Evolutionary conservation across 2,113 vertebrate genomes (phyloP), one percentile per base, ranked within the genome.

Genomic region (Rissa tridactyla): DNA sequence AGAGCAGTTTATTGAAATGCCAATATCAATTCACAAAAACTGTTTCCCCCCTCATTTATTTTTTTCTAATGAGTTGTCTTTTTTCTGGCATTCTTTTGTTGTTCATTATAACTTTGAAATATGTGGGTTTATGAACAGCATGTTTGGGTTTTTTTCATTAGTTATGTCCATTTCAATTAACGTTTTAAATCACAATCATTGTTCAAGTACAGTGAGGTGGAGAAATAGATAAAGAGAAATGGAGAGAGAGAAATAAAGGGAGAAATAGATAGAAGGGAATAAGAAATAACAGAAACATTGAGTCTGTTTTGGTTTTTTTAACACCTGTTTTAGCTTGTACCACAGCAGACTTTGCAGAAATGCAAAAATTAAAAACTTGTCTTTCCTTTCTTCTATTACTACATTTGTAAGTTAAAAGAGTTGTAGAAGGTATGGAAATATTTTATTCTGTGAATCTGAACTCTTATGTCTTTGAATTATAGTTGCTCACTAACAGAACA

Each of bases 401-500:
- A 46, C 1, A 29, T 75, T 91, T 78, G 20, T 64, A 62, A 54
- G 60, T 64, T 78, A 51, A 82, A 85, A 29, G 25, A 82, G 86
- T 90, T 88, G 69, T 23, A 60, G 46, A 62, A 80, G 61, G 93
- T 71, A 96, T 72, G 49, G 54, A 40, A 90, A 81, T 90, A 84
- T 6, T 6, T 70, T 86, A 49, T 93, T 55, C 30, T 87, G 84
- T 89, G 80, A 96, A 73, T 92, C 78, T 75, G 90, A 86, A 85
- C 25, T 86, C 66, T 84, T 87, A 66, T 82, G 29, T 55, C 71
- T 75, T 71, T 86, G 65, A 90, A 87, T 89, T 93, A 89, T 70
- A 94, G 42, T 55, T 84, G 68, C 65, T 89, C 84, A 85, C 95
- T 96, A 95, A 90, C 60, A 96, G 46, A 92, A 52, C 89, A 94